These are phyloP conservation scores for Myotis myotis DNA, from an alignment of 2,797 vertebrate species.

Conservation along the genomic window DNA sequence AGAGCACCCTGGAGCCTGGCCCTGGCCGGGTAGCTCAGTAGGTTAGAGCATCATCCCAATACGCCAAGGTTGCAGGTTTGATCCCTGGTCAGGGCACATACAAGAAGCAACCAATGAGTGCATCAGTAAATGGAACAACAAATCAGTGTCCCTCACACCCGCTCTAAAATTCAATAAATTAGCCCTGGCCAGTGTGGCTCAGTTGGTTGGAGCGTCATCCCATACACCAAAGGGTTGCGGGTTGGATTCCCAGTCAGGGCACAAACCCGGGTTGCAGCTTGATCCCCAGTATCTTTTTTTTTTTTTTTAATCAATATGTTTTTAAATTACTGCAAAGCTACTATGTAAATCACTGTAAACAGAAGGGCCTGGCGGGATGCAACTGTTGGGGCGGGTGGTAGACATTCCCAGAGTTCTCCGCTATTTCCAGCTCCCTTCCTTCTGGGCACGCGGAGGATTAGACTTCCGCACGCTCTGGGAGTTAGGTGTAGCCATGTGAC, in stretches of 20 bases:
- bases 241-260: neutral
- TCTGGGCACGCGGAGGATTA: no score
- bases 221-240: neutral
- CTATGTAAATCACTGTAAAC: neutral
- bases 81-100: neutral
- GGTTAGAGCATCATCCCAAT: neutral
- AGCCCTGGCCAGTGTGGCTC: neutral
- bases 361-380: neutral
- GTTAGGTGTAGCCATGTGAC: neutral
- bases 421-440: neutral
- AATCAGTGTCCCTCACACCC: neutral
- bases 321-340: neutral
- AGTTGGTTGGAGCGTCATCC: neutral
- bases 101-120: neutral
- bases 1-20: neutral
- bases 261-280: neutral
- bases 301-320: neutral
- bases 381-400: neutral
- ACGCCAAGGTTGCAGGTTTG: neutral
- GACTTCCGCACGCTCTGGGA: neutral
- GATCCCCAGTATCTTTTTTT: neutral
- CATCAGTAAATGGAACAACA: neutral
- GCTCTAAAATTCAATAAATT: neutral
- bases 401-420: neutral
- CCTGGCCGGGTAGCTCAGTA: neutral